These are phyloP conservation scores for Hipposideros larvatus DNA, from an alignment of 2,797 vertebrate genomes.

Conservation along the genomic window DNA sequence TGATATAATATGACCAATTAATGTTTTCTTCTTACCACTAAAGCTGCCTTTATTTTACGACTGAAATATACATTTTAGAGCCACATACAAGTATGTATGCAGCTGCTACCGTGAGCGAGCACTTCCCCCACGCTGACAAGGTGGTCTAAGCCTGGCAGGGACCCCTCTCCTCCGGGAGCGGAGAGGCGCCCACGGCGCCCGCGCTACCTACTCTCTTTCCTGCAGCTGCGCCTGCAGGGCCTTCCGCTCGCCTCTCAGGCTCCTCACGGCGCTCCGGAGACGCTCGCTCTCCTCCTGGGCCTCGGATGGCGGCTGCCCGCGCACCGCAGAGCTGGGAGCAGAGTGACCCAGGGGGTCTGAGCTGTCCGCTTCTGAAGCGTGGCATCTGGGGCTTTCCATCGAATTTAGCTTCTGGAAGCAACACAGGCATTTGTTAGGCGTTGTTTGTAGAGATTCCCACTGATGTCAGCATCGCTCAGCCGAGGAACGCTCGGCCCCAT, in stretches of 20 bases:
- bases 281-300: constrained; percentile 79
- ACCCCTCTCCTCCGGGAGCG: no score
- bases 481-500: fast-evolving
- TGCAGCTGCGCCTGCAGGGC: constrained; percentile 89
- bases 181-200: neutral
- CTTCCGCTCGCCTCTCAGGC: constrained; percentile 88
- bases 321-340: constrained; percentile 79
- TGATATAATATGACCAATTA: neutral
- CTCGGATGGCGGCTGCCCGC: constrained; percentile 61
- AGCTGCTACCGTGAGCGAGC: fast-evolving
- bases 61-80: neutral
- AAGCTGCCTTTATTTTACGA: neutral
- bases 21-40: neutral
- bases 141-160: fast-evolving
- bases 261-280: constrained; percentile 86
- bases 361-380: constrained; percentile 43
- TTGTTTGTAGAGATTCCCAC: neutral
- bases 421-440: neutral
- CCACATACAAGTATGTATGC: no score
- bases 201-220: constrained; percentile 90
- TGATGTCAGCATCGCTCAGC: fast-evolving
- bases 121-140: fast-evolving
- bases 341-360: constrained; percentile 50
- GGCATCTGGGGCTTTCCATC: constrained; percentile 74
- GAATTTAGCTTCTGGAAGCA: constrained; percentile 84